phyloP scores from a whole-genome alignment of 2,888 invertebrate species.

The Siphlonurus alternatus region DNA sequence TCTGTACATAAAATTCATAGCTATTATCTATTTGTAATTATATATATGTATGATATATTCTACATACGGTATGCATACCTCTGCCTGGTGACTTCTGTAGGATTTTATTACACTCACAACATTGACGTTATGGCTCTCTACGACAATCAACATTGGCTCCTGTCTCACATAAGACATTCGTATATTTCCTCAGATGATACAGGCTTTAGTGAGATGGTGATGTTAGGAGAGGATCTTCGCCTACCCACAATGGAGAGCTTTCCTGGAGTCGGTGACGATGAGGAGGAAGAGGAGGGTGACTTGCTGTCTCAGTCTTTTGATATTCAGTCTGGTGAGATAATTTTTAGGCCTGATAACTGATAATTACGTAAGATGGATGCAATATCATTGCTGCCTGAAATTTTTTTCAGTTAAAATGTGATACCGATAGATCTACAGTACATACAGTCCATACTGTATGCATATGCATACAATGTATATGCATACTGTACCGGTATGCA shows the following conservation, averaged over 20 bases:
- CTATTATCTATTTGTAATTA: too few species aligned
- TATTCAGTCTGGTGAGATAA: conserved; percentile 47
- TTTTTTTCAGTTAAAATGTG: not conserved
- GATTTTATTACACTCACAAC: too few species aligned
- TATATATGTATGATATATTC: too few species aligned
- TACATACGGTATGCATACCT: too few species aligned
- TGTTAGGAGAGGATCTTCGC: conserved; percentile 66
- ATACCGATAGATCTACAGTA: too few species aligned
- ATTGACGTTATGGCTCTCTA: conserved; percentile 64
- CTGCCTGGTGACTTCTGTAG: too few species aligned
- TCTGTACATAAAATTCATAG: too few species aligned
- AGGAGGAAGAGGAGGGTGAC: conserved; percentile 56
- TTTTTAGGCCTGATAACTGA: too few species aligned
- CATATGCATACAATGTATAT: not conserved
- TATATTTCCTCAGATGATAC: conserved; percentile 90
- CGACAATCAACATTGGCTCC: conserved; percentile 82
- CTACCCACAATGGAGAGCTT: conserved; percentile 46
- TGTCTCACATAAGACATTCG: conserved; percentile 84
- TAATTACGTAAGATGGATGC: too few species aligned
- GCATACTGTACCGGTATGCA: too few species aligned
- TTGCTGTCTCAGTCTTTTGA: conserved; percentile 54
- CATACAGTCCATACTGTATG: not conserved
- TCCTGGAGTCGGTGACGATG: conserved; percentile 62
- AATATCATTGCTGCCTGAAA: too few species aligned
- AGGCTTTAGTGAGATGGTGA: conserved; percentile 80